Conservation (phyloP, 1,140 invertebrate species). For the Cephus cinctus region DNA sequence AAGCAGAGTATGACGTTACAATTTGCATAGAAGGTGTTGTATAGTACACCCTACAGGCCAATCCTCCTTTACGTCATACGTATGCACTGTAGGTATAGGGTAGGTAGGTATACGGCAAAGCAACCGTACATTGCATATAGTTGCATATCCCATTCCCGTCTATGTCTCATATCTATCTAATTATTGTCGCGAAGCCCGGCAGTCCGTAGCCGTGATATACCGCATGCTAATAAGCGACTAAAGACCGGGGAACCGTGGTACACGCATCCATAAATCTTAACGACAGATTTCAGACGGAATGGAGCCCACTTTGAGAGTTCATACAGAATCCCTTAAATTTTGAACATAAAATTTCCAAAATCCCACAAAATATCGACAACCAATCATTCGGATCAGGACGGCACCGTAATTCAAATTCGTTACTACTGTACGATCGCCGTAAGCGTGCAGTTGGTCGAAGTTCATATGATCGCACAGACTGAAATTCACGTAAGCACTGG, state of each 20-base stretch:
- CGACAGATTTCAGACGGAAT: conserved; percentile 35
- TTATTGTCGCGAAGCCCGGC: conserved; percentile 52
- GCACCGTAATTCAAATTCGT: too few relatives aligned
- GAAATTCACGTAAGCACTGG: too few relatives aligned
- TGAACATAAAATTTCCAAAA: too few relatives aligned
- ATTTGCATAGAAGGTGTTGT: conserved; percentile 48
- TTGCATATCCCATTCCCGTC: conserved; percentile 23
- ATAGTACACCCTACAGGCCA: neutral
- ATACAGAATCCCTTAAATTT: too few relatives aligned
- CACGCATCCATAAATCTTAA: conserved; percentile 50
- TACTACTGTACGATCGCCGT: conserved; percentile 16
- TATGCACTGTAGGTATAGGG: conserved; percentile 1
- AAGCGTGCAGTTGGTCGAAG: conserved; percentile 17
- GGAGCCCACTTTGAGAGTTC: too few relatives aligned
- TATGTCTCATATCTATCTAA: conserved; percentile 56
- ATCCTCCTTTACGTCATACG: neutral
- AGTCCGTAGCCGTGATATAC: conserved; percentile 51
- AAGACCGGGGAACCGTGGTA: conserved; percentile 51
- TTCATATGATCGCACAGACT: conserved; percentile 20
- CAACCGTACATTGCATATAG: conserved; percentile 7
- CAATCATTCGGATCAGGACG: neutral
- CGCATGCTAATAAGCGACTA: conserved; percentile 59
- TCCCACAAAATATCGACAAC: too few relatives aligned
- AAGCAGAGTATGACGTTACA: conserved; percentile 54
- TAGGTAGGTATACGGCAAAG: too few relatives aligned